Percentiles rank a stretch among this genome's conserved stretches.
These are phyloP conservation scores for Amazona ochrocephala DNA, from an alignment of 2,797 vertebrate species.

Conservation along the genomic window DNA sequence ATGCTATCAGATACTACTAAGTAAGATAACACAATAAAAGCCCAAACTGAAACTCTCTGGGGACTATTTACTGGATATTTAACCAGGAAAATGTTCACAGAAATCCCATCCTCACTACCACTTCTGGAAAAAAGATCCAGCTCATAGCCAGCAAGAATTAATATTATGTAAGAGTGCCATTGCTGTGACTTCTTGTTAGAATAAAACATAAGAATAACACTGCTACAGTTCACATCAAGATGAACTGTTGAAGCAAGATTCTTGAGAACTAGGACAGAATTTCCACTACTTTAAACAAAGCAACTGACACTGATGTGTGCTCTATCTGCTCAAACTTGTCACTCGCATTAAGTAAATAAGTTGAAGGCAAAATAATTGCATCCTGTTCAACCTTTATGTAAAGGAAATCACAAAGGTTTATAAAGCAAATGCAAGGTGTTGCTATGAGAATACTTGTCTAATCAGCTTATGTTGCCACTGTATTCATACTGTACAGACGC, in stretches of 20 bases:
- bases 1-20: background rate
- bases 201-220: slow-evolving; percentile 23
- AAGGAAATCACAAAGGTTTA: slow-evolving; percentile 40
- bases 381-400: slow-evolving; percentile 46
- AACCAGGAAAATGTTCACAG: background rate
- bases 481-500: background rate
- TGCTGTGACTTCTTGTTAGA: slow-evolving; percentile 5
- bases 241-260: background rate
- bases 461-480: slow-evolving; percentile 27
- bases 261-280: slow-evolving; percentile 14
- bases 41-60: background rate
- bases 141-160: background rate
- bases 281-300: slow-evolving; percentile 42
- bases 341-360: slow-evolving; percentile 22
- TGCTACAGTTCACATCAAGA: slow-evolving; percentile 1
- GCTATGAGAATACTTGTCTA: slow-evolving; percentile 26
- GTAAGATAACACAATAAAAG: background rate
- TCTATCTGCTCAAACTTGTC: slow-evolving; percentile 42
- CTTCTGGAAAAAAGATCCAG: background rate
- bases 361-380: slow-evolving; percentile 56
- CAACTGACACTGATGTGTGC: background rate
- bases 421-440: background rate
- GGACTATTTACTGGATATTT: background rate
- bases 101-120: background rate
- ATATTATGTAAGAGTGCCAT: background rate